Conservation (phyloP, 2,888 invertebrate species). For the Cremastinae sp. region DNA sequence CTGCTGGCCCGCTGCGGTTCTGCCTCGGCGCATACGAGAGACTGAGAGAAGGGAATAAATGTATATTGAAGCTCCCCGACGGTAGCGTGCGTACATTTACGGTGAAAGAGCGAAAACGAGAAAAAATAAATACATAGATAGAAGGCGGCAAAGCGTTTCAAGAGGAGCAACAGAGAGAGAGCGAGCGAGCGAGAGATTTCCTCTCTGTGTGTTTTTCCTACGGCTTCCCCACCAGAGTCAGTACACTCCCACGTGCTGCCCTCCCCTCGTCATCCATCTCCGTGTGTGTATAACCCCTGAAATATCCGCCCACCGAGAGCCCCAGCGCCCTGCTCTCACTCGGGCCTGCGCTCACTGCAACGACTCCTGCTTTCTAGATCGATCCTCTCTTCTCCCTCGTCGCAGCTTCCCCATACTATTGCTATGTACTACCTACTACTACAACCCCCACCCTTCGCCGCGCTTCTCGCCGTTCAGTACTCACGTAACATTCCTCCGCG, state of each 20-base stretch:
- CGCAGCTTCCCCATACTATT: conserved; percentile 50
- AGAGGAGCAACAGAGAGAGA: background rate
- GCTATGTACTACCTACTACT: no score
- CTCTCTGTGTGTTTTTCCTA: conserved; percentile 6
- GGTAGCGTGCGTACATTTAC: no score
- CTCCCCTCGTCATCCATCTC: background rate
- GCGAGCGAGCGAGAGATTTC: conserved; percentile 9
- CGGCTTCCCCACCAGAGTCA: conserved; percentile 3
- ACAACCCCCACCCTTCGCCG: background rate
- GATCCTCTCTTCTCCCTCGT: conserved; percentile 77
- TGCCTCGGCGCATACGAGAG: conserved; percentile 44
- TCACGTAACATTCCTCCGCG: conserved; percentile 24
- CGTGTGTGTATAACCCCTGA: conserved; percentile 8
- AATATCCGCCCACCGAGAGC: conserved; percentile 39
- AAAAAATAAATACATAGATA: background rate
- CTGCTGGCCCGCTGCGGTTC: conserved; percentile 30
- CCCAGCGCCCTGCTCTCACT: conserved; percentile 24
- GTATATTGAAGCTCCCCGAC: background rate
- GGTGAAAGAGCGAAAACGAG: conserved; percentile 12
- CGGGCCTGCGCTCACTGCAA: conserved; percentile 76
- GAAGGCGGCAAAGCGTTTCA: background rate
- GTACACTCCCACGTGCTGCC: background rate
- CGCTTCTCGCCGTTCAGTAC: conserved; percentile 2
- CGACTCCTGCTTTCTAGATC: conserved; percentile 80
- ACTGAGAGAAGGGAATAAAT: background rate